Conservation (phyloP, 2,797 vertebrate species). For the Adrianichthys oophorus region DNA sequence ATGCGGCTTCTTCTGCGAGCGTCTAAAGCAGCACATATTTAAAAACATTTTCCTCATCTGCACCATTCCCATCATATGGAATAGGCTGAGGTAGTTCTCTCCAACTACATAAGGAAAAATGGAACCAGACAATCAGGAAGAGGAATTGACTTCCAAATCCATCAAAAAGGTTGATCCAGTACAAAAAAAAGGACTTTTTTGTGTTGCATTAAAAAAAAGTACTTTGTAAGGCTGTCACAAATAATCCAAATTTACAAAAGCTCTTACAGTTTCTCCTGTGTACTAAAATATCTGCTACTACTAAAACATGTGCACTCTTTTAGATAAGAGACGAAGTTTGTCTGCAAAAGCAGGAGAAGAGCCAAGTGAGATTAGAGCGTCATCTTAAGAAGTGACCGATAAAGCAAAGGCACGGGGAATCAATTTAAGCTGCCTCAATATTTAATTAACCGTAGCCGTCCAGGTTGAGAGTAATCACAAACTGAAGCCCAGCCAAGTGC, state of each 20-base stretch:
- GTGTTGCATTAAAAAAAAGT: conserved; percentile 21
- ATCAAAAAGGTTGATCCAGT: conserved; percentile 27
- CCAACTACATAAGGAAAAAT: no score
- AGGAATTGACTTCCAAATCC: conserved; percentile 23
- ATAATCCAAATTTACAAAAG: conserved; percentile 12
- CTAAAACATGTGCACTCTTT: conserved; percentile 1
- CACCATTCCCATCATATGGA: no score
- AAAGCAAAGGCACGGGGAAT: conserved; percentile 38
- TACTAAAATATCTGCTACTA: conserved; percentile 18
- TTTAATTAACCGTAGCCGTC: conserved; percentile 64
- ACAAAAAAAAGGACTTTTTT: conserved; percentile 30
- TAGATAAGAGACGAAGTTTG: conserved; percentile 15
- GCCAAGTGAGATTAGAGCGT: conserved; percentile 31
- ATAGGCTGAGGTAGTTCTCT: no score
- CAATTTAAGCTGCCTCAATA: conserved; percentile 57
- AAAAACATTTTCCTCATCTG: no score
- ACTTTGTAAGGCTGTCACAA: conserved; percentile 12
- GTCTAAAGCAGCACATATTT: no score
- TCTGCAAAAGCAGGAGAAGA: conserved; percentile 25
- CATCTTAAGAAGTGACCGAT: conserved; percentile 44
- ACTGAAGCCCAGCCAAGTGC: conserved; percentile 27
- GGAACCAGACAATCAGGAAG: no score
- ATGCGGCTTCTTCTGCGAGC: no score
- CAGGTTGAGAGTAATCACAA: conserved; percentile 63
- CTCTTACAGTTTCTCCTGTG: conserved; percentile 1